These are phyloP conservation scores for Caenorhabditis macrosperma DNA, from an alignment of 2,888 invertebrate species.

Conservation along the genomic window DNA sequence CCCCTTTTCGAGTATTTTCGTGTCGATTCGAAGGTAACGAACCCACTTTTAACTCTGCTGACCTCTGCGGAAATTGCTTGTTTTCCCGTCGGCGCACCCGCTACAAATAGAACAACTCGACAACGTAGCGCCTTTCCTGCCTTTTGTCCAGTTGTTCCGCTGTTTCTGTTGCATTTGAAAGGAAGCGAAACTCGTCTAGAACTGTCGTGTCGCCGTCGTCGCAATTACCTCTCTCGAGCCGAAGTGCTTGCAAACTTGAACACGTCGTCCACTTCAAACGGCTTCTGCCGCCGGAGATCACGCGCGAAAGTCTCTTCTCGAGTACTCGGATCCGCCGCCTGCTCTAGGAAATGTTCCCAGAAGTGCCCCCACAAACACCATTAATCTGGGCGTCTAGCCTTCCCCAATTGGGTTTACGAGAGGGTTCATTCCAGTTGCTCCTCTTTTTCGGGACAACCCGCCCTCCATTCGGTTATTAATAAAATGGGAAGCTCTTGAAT, in stretches of 20 bases:
- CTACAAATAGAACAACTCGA: background rate
- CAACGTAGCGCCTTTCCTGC: background rate
- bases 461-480: background rate
- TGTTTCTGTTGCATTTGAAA: background rate
- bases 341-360: background rate
- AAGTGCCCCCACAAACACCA: background rate
- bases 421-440: background rate
- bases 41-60: slow-evolving; percentile 3
- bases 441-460: background rate
- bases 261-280: too few species aligned
- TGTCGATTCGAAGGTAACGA: background rate
- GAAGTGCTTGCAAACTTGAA: too few species aligned
- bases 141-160: background rate
- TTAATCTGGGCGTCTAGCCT: background rate
- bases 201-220: too few species aligned
- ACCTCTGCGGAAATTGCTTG: background rate
- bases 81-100: background rate
- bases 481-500: background rate
- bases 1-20: background rate
- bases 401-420: background rate
- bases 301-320: too few species aligned
- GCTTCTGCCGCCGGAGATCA: too few species aligned
- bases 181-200: too few species aligned
- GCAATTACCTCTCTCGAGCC: too few species aligned
- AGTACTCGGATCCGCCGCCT: background rate